Evolutionary conservation across 2,113 vertebrate species (phyloP).

Genomic region (Echinops telfairi): DNA sequence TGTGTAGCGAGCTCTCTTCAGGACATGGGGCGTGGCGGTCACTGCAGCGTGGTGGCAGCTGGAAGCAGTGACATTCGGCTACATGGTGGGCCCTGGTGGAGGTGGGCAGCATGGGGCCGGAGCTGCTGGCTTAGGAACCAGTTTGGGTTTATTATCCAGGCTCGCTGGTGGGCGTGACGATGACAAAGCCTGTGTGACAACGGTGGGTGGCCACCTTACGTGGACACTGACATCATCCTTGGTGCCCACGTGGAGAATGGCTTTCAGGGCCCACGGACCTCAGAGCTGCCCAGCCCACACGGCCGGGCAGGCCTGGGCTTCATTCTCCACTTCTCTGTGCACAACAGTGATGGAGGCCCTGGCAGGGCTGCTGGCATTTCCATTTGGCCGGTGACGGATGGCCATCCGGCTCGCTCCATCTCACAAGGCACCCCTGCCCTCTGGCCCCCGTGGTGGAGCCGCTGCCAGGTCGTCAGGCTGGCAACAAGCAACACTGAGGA

Average conservation of each 20-base stretch:
- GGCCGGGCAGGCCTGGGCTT: fast-evolving
- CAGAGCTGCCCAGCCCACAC: fast-evolving
- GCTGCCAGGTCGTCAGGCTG: neutral
- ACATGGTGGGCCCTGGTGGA: neutral
- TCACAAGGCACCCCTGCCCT: fast-evolving
- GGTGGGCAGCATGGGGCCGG: neutral
- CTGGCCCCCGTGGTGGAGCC: neutral
- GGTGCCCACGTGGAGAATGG: neutral
- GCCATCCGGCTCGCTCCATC: neutral
- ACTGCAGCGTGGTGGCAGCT: neutral
- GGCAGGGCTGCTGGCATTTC: slow-evolving; percentile 23
- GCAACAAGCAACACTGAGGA: neutral
- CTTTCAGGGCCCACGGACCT: neutral
- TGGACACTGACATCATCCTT: neutral
- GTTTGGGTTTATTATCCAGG: neutral
- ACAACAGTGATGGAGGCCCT: neutral
- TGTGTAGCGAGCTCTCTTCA: neutral
- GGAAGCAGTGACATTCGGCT: neutral
- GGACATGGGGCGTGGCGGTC: too few species aligned
- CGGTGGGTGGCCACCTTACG: neutral
- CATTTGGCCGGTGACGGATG: neutral
- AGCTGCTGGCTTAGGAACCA: neutral
- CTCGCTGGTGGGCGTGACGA: neutral
- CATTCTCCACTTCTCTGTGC: neutral
- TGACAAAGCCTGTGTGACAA: neutral